Base-by-base conservation (phyloP, 2,797 vertebrate genomes). In the Pseudomugil tenellus region DNA sequence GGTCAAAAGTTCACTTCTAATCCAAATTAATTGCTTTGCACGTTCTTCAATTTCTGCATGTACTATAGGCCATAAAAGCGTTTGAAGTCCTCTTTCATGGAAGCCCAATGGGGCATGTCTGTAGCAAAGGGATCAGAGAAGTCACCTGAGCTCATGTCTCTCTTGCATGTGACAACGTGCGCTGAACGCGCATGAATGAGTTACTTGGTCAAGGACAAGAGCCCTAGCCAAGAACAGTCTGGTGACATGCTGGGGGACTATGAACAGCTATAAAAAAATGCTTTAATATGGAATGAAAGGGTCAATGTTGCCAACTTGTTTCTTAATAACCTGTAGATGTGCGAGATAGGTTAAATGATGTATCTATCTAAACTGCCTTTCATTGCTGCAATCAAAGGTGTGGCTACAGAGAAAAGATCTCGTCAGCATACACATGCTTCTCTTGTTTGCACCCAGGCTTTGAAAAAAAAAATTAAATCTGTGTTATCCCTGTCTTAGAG, bases 131-230 rank as follows among this genome's bases (percentile, higher is more conserved):
- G 70, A 81, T 76, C 52, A 80, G 83, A 59, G 65, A 6, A 61
- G 81, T 89, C 82, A 91, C 78, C 84, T 90, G 90, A 92, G 74
- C 76, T 29, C 66, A 61, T 25, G 25, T 77, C 78, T 16, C 63
- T 31, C 51, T 14, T 4, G 0, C 67, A 79, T 77, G 72, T 84
- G 67, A 76, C 58, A 3, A 3, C 0, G 41, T 69, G 61, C 80
- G 34, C 70, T 28, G 28, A 70, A 32, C 28, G 19, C 65, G 56
- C 58, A 70, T 80, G 77, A 85, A 79, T 66, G 77, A 85, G 60
- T 71, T 76, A 82, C 80, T 70, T 53, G 75, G 70, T 79, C 76
- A 79, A 84, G 85, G 84, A 58, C 48, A 0, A 51, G 62, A 34
- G 29, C 26, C 11, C 3, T 0, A 1, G 67, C 34, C 17, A 55